Base-by-base conservation (phyloP, 1,140 invertebrate genomes). In the Phortica variegata region DNA sequence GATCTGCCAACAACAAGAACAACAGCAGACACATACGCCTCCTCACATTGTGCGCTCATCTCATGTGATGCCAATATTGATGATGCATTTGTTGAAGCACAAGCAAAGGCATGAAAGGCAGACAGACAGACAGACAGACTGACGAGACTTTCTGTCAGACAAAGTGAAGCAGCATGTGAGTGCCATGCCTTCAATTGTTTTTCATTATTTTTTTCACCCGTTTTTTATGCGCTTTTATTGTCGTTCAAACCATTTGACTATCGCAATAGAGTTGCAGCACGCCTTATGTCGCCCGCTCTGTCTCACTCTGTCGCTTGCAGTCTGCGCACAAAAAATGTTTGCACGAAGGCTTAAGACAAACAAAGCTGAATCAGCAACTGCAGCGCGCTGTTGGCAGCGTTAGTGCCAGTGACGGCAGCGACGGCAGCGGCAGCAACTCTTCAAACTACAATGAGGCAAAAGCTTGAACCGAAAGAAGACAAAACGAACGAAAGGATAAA, bases 331-430 rank as follows among this genome's bases (percentile, higher is more conserved):
- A 59, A 65, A 70, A 70, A 70, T 70, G 61, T 70, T 65, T 70
- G 65, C 66, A 66, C 65, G 70, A 70, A 65, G 65, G 65, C 65
- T 70, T 70, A 70, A 60, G 61, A 61, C 65, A 69, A 70, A 70
- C 65, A 69, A 69, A 69, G 65, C 65, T 69, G 65, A 69, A 65
- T 70, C 65, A 69, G 65, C 65, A 65, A n/a, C n/a, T n/a, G n/a
- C n/a, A n/a, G n/a, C n/a, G n/a, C n/a, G n/a, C n/a, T n/a, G n/a
- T n/a, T n/a, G n/a, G 58, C 51, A 46, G 49, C 32, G 21, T 31
- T 42, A 47, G 19, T 46, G 43, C 42, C 57, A 41, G 26, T 46
- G 47, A 54, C 50, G 23, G 42, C 47, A 46, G 42, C 48, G 45
- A 43, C 43, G 41, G 31, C 29, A 31, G 26, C 55, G 51, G 48